These are phyloP conservation scores for Proteles cristata DNA, from an alignment of 2,113 vertebrate species.

Conservation along the genomic window DNA sequence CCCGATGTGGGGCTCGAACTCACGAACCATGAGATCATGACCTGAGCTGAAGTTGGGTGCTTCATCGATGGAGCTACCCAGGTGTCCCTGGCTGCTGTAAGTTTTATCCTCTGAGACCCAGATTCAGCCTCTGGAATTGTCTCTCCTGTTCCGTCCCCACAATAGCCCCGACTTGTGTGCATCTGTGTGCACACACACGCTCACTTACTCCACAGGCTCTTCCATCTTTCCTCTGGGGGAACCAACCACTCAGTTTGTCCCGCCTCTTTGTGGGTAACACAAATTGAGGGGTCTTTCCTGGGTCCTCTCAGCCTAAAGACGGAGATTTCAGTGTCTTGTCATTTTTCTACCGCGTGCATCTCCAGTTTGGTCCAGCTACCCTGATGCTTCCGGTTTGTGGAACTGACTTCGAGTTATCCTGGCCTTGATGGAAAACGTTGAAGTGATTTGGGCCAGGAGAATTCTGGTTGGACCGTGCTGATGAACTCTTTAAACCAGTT, in stretches of 20 bases:
- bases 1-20: too few species aligned
- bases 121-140: not conserved
- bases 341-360: accelerated
- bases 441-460: not conserved
- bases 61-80: too few species aligned
- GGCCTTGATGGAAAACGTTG: not conserved
- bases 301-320: not conserved
- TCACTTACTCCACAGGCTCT: not conserved
- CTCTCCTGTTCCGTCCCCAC: not conserved
- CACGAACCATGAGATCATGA: too few species aligned
- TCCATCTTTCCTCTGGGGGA: not conserved
- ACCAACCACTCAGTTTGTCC: not conserved
- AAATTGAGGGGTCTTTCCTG: not conserved
- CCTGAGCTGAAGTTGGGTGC: too few species aligned
- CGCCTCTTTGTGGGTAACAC: not conserved
- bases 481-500: conserved; percentile 13
- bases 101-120: not conserved
- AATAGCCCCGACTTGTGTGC: not conserved
- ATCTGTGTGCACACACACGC: accelerated
- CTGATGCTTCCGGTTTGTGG: not conserved
- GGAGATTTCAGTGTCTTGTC: not conserved
- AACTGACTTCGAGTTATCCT: not conserved
- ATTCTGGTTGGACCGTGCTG: not conserved
- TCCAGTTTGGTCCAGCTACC: not conserved
- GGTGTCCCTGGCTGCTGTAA: not conserved